phyloP scores from a whole-genome alignment of 2,113 vertebrate species.

The Etia nguti region DNA sequence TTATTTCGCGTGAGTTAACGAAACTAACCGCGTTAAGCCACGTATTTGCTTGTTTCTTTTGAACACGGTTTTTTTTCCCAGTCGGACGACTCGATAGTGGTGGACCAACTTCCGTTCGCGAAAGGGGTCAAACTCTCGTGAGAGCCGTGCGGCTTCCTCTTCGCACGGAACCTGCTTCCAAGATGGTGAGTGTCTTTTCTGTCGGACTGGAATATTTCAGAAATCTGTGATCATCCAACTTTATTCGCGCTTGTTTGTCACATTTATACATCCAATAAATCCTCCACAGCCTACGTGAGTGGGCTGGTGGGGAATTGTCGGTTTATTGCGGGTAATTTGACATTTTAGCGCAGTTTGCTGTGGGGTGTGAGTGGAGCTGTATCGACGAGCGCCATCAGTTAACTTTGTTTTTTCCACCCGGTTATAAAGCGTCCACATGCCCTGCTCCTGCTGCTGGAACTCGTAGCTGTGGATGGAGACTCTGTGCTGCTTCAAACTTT shows the following conservation, averaged over 20 bases:
- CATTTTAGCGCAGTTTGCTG: not conserved
- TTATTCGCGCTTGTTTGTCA: accelerated
- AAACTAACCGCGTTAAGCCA: not conserved
- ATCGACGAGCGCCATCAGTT: accelerated
- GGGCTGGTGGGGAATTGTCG: not conserved
- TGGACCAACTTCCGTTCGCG: constrained; percentile 40
- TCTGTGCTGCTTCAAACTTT: not conserved
- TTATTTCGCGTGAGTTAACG: accelerated
- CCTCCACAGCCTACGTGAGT: accelerated
- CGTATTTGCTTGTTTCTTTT: accelerated
- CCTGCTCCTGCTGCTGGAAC: not conserved
- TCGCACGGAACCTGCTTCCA: constrained; percentile 71
- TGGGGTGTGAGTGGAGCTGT: not conserved
- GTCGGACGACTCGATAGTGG: not conserved
- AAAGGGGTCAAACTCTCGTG: constrained; percentile 54
- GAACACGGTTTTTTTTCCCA: accelerated
- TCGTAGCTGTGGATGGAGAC: accelerated
- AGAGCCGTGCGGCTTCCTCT: constrained; percentile 62
- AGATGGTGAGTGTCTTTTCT: constrained; percentile 69
- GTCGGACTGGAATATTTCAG: not conserved
- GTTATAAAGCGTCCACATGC: not conserved
- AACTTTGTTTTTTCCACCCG: accelerated
- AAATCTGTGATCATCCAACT: constrained; percentile 63
- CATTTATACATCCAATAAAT: accelerated
- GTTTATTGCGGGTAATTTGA: accelerated